Percentiles rank a stretch among this genome's conserved stretches.
Evolutionary conservation across 2,797 vertebrate genomes (phyloP).

Genomic region (Novumbra hubbsi): DNA sequence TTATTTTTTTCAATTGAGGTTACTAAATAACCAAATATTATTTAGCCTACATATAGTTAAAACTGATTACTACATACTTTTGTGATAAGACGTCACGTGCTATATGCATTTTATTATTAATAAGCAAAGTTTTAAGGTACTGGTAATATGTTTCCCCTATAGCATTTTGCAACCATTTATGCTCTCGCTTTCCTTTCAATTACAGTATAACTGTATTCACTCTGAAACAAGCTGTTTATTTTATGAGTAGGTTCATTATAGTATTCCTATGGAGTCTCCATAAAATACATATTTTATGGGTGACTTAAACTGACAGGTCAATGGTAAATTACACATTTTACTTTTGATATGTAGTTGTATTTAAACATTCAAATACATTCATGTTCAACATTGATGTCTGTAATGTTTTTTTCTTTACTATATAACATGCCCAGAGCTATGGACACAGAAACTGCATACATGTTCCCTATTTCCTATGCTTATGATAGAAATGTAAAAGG

Average conservation of each 20-base stretch:
- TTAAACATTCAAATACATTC: conserved; percentile 14
- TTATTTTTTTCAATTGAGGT: conserved; percentile 11
- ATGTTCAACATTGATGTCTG: conserved; percentile 23
- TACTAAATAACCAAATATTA: conserved; percentile 36
- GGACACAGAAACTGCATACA: conserved; percentile 21
- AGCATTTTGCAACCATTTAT: conserved; percentile 12
- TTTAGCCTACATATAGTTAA: conserved; percentile 1
- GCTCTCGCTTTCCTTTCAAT: conserved; percentile 19
- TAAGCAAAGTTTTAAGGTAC: conserved; percentile 1
- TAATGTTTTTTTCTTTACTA: conserved; percentile 5
- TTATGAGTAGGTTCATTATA: background rate
- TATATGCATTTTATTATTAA: conserved; percentile 30
- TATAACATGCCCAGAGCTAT: conserved; percentile 24
- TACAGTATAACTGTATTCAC: conserved; percentile 30
- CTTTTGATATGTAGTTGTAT: conserved; percentile 22
- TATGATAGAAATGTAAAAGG: conserved; percentile 14
- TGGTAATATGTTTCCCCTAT: conserved; percentile 9
- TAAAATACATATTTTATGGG: background rate
- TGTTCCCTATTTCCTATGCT: conserved; percentile 5
- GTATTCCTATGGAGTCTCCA: background rate
- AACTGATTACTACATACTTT: background rate
- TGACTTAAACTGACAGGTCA: background rate
- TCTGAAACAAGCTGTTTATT: background rate
- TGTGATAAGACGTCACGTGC: conserved; percentile 32
- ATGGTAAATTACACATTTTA: conserved; percentile 9